phyloP scores from a whole-genome alignment of 53 echinoderm and acorn worm species.

The Mesocentrotus franciscanus region DNA sequence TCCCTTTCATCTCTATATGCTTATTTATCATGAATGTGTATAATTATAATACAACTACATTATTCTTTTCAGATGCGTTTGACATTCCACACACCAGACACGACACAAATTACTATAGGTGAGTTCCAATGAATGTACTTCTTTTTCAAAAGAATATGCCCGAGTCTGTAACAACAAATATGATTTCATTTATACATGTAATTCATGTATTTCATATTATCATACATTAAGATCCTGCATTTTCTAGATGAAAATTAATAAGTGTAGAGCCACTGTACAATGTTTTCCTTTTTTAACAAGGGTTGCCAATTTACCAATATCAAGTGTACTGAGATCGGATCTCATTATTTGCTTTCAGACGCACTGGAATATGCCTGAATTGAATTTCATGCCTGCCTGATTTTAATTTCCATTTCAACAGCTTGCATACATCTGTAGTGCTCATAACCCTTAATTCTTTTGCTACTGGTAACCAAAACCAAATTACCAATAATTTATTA shows the following conservation, averaged over 20 bases:
- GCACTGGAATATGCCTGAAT: background rate
- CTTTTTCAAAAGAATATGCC: no score
- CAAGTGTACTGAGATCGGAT: background rate
- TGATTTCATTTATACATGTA: background rate
- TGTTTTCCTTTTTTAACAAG: background rate
- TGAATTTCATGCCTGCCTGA: background rate
- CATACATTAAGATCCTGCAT: background rate
- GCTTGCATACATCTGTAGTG: background rate
- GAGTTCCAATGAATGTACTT: conserved; percentile 24
- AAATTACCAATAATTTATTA: background rate
- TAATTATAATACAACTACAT: background rate
- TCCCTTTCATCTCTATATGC: background rate
- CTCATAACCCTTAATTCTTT: background rate
- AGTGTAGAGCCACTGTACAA: background rate
- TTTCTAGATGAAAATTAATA: background rate
- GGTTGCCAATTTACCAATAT: background rate
- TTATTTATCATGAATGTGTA: background rate
- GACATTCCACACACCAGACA: conserved; percentile 82
- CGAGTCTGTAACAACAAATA: background rate
- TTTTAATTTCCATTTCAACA: conserved; percentile 20
- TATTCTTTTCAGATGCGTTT: conserved; percentile 86
- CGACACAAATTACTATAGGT: conserved; percentile 90
- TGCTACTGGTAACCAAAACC: conserved; percentile 12
- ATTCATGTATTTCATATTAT: background rate
- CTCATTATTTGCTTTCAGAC: background rate